Evolutionary conservation across 2,888 invertebrate species (phyloP), one percentile per base, ranked within the genome.

Genomic region (Pheosia gnoma): DNA sequence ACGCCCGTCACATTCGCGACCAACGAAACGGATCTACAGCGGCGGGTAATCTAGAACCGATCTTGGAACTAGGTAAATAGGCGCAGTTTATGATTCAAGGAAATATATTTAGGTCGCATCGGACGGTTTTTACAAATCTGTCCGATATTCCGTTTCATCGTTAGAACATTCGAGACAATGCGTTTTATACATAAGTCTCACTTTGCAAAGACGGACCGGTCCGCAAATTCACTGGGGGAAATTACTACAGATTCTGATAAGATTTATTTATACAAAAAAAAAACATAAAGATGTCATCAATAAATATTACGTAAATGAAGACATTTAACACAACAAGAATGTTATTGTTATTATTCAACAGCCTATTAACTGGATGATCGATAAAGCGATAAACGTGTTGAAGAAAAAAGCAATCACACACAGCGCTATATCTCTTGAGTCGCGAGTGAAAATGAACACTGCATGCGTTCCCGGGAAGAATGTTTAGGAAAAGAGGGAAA

Each of bases 401-500:
- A 65, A 72, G 57, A 67, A 59, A 65, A 65, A 65, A 65, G 59
- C 54, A 49, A 70, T 67, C 62, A 68, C 58, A 63, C 62, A 67
- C 59, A 64, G 74, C 72, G 71, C 74, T 71, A 72, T 71, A 71
- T 63, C 59, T 61, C 67, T 68, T 61, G 56, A 67, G 64, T 59
- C 67, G 67, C 70, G 65, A 74, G 72, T 74, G 77, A 75, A 79
- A 79, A 81, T 74, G 68, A 76, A 72, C 70, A 75, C 77, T 60
- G 74, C 68, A 67, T 59, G 72, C 66, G 78, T 82, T 78, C 72
- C 71, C 60, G 68, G 63, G 67, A 73, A 81, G 74, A 83, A 81
- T 81, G 80, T 75, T 78, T 77, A 79, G 82, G 86, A 83, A 86
- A 85, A 89, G 85, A 85, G 88, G 85, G 90, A 90, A 90, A 90